Base-by-base conservation (phyloP, 2,113 vertebrate genomes). In the Prolemur simus region DNA sequence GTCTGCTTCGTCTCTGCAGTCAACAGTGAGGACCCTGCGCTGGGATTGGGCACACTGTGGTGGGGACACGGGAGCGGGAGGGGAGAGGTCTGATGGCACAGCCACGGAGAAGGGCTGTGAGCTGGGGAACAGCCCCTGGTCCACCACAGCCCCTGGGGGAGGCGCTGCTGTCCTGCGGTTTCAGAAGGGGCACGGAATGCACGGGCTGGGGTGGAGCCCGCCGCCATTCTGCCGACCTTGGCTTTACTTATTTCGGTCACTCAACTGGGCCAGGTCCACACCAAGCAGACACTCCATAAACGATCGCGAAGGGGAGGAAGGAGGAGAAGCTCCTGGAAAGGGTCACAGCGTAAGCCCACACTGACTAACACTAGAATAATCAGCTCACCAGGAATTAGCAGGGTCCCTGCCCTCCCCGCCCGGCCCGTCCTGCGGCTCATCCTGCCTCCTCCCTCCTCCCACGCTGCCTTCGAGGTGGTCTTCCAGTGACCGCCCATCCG, bases 371-470 rank as follows among this genome's bases (percentile, higher is more conserved):
- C 56, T n/a, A 56, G 23, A 27, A 49, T 78, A 86, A 64, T 93
- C 89, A 47, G 12, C 87, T 77, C 84, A 86, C 58, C 15, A 18
- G 68, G 73, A 45, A 52, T 34, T 13, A 86, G 87, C 0, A 1
- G 73, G 34, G 20, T 13, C 32, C 21, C 18, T 5, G 23, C 34
- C 29, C 56, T 32, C 63, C 15, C 39, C 1, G 25, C 29, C 69
- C 54, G 13, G 21, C 3, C 39, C 64, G 1, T 0, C 25, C 68
- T 0, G 1, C 6, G 5, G 17, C 45, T 15, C 3, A 32, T n/a
- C 21, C 21, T 2, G 1, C 25, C 32, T 27, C 60, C 25, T 14
- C 29, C 37, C 42, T 42, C 21, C 23, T 52, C 82, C 37, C 56
- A 27, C 0, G 1, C 10, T 5, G 0, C 15, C 13, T 27, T 74